phyloP scores from a whole-genome alignment of 2,888 invertebrate species.

The Xestia ashworthii region DNA sequence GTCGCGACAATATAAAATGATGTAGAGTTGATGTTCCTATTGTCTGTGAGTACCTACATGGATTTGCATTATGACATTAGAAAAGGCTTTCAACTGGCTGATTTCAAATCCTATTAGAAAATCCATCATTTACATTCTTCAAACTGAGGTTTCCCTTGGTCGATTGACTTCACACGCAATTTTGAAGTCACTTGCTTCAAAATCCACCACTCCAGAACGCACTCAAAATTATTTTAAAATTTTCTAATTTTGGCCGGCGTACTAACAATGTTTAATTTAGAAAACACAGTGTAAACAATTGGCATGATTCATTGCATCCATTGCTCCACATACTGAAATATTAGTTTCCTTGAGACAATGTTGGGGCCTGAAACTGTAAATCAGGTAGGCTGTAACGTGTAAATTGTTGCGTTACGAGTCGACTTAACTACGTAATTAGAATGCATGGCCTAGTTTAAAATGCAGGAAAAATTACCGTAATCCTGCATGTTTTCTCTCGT shows the following conservation, averaged over 20 bases:
- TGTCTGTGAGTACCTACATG: conserved; percentile 22
- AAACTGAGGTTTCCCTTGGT: not conserved
- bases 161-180: not conserved
- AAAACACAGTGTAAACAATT: conserved; percentile 74
- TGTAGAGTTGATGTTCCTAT: conserved; percentile 22
- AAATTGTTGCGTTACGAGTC: conserved; percentile 12
- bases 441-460: not conserved
- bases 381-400: conserved; percentile 48
- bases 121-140: too few species aligned
- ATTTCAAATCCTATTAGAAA: not conserved
- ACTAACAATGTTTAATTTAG: conserved; percentile 78
- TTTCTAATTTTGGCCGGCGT: conserved; percentile 71
- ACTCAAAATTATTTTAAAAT: conserved; percentile 50
- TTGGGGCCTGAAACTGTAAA: conserved; percentile 59
- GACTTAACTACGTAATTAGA: conserved; percentile 11
- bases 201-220: conserved; percentile 21
- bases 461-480: not conserved
- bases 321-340: conserved; percentile 77
- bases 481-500: not conserved
- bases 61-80: not conserved
- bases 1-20: conserved; percentile 38
- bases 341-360: conserved; percentile 73
- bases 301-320: conserved; percentile 80
- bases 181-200: conserved; percentile 2
- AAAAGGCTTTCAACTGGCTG: not conserved